Evolutionary conservation across 2,113 vertebrate species (phyloP).

Genomic region (Forbesichthys agassizii): DNA sequence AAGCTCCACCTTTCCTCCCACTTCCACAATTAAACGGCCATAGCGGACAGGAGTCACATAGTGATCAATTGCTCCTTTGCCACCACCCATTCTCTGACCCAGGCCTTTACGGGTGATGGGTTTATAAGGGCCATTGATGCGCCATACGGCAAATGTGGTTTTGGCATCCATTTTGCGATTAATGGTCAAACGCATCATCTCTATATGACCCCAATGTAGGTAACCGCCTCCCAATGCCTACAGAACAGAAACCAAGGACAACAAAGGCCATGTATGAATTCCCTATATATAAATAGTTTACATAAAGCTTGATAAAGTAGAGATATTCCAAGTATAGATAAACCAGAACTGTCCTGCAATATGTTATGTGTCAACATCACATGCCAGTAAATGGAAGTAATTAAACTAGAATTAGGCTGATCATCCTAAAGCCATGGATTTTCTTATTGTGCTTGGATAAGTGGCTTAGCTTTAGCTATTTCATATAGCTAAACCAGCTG

Average conservation of each 20-base stretch:
- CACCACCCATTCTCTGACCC: slow-evolving; percentile 95
- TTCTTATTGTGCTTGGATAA: too few species aligned
- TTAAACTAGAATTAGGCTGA: too few species aligned
- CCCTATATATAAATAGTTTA: too few species aligned
- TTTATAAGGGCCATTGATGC: slow-evolving; percentile 84
- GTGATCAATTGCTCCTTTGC: slow-evolving; percentile 91
- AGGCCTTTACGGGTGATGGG: slow-evolving; percentile 87
- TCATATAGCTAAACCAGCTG: too few species aligned
- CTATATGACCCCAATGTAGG: slow-evolving; percentile 92
- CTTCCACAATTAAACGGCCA: slow-evolving; percentile 84
- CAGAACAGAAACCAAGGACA: neutral
- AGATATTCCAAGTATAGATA: too few species aligned
- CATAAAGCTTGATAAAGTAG: too few species aligned
- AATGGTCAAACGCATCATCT: slow-evolving; percentile 94
- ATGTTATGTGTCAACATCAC: too few species aligned
- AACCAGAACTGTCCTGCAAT: too few species aligned
- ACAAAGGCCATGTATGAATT: neutral
- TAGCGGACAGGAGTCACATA: slow-evolving; percentile 87
- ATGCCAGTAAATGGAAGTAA: too few species aligned
- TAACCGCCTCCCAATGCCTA: slow-evolving; percentile 93
- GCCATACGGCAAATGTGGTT: slow-evolving; percentile 88
- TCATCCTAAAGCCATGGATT: too few species aligned
- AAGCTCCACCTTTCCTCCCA: slow-evolving; percentile 88
- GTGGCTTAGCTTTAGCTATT: too few species aligned
- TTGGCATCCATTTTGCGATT: slow-evolving; percentile 84